phyloP scores from a whole-genome alignment of 2,888 invertebrate genomes.

The Tridacna crocea region DNA sequence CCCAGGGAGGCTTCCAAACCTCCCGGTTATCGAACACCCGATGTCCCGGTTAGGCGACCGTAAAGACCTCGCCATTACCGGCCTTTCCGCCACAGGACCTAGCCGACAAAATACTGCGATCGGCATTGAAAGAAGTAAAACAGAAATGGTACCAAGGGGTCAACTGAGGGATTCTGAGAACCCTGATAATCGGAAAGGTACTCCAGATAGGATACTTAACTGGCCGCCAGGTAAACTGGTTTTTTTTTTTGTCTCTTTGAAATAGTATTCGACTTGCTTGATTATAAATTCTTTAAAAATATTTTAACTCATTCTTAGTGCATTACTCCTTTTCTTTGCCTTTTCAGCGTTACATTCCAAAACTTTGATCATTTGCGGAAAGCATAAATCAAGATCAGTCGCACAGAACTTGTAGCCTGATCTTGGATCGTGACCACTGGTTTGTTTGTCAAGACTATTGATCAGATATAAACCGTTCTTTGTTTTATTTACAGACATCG shows the following conservation, averaged over 20 bases:
- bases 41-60: slow-evolving; percentile 65
- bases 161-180: slow-evolving; percentile 18
- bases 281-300: too few relatives aligned
- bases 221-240: slow-evolving; percentile 69
- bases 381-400: too few relatives aligned
- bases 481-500: too few relatives aligned
- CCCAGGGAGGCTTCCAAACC: slow-evolving; percentile 59
- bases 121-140: slow-evolving; percentile 39
- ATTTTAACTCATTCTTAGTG: too few relatives aligned
- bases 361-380: too few relatives aligned
- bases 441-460: too few relatives aligned
- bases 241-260: background rate
- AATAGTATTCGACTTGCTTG: too few relatives aligned
- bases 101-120: slow-evolving; percentile 28
- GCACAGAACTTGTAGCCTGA: too few relatives aligned
- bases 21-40: slow-evolving; percentile 70
- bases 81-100: slow-evolving; percentile 48
- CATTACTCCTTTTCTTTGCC: too few relatives aligned
- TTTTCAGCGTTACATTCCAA: too few relatives aligned
- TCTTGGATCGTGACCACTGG: too few relatives aligned
- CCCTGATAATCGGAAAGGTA: slow-evolving; percentile 43
- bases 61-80: slow-evolving; percentile 62
- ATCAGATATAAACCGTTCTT: too few relatives aligned
- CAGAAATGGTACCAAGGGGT: slow-evolving; percentile 37
- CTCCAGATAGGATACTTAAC: slow-evolving; percentile 66